phyloP scores from a whole-genome alignment of 2,113 vertebrate species.

The Anarhynchus alexandrinus region DNA sequence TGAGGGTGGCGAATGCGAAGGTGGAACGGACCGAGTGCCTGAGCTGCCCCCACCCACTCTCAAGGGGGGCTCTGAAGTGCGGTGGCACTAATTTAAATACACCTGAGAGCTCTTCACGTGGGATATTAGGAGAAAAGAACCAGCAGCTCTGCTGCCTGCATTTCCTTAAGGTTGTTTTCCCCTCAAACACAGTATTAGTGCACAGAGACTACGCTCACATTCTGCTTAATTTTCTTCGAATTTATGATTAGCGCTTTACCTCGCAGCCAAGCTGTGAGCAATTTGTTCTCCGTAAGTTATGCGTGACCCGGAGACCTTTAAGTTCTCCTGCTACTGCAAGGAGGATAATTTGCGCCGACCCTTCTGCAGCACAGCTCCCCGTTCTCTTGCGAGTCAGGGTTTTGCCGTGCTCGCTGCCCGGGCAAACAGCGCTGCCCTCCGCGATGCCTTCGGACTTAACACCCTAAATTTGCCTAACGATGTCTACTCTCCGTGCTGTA shows the following conservation, averaged over 20 bases:
- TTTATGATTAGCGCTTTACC: not conserved
- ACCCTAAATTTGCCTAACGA: not conserved
- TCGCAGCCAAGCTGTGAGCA: not conserved
- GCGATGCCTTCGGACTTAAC: not conserved
- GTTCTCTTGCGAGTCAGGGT: not conserved
- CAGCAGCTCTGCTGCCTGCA: not conserved
- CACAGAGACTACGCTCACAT: not conserved
- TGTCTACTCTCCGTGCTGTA: not conserved
- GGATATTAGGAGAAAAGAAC: not conserved
- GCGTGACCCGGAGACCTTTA: not conserved
- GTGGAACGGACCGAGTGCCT: not conserved
- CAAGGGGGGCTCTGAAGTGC: not conserved
- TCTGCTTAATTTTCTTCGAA: not conserved
- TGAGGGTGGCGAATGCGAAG: not conserved
- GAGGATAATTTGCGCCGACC: not conserved
- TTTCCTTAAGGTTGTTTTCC: not conserved
- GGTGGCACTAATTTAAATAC: not conserved
- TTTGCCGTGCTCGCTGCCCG: not conserved
- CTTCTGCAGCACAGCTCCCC: not conserved
- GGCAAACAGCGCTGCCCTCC: not conserved
- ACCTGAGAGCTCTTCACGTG: not conserved
- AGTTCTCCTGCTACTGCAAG: not conserved
- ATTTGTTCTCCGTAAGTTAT: not conserved
- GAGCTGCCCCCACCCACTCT: not conserved
- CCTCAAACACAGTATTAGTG: not conserved